Conservation (phyloP, 2,797 vertebrate species). For the Artibeus lituratus region DNA sequence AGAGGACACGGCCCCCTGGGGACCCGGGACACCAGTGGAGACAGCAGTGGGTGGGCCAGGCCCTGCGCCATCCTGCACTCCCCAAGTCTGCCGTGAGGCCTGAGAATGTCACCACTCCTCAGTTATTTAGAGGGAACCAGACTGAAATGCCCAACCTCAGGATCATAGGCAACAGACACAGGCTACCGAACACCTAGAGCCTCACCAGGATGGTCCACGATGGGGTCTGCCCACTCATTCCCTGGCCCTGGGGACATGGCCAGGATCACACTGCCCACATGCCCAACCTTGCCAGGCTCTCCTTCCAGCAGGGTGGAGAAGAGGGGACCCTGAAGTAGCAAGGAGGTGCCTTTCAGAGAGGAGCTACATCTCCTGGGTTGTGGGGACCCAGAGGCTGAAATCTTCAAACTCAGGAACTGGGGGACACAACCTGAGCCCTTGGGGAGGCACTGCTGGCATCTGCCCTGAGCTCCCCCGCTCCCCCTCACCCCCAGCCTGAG, state of each 20-base stretch:
- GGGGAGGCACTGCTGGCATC: neutral
- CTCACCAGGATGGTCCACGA: neutral
- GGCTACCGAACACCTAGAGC: too few relatives aligned
- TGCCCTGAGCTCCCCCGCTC: neutral
- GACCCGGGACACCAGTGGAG: neutral
- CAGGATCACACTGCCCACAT: fast-evolving
- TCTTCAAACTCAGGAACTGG: neutral
- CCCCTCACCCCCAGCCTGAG: neutral
- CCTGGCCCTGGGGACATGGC: neutral
- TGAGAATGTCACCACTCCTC: fast-evolving
- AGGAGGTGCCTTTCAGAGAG: too few relatives aligned
- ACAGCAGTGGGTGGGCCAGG: neutral
- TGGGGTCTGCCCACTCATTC: too few relatives aligned
- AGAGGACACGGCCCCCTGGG: neutral
- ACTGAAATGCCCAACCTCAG: neutral
- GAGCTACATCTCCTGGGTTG: neutral
- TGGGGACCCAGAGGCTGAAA: neutral
- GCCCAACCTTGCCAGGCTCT: neutral
- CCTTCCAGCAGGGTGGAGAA: neutral
- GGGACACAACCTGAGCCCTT: neutral
- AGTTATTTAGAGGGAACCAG: neutral
- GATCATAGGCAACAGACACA: too few relatives aligned
- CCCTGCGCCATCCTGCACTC: fast-evolving
- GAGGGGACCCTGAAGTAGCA: neutral
- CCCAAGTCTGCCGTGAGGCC: neutral